phyloP scores from a whole-genome alignment of 2,797 vertebrate species.

The Rhabdomys pumilio region DNA sequence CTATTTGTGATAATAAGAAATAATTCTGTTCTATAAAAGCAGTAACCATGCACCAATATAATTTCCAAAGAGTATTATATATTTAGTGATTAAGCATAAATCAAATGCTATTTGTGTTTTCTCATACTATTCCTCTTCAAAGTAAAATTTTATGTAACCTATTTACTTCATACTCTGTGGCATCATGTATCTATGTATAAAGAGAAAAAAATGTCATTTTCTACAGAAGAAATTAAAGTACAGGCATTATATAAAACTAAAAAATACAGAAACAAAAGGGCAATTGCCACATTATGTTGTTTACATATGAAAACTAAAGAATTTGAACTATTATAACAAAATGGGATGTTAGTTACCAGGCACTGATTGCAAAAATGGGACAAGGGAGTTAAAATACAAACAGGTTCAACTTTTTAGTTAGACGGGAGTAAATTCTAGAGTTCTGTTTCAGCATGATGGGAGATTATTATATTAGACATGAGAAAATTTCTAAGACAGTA shows the following conservation, averaged over 20 bases:
- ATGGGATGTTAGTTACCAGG: background rate
- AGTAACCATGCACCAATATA: background rate
- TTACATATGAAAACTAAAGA: background rate
- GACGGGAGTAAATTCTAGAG: background rate
- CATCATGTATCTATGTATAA: background rate
- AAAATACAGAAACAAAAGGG: background rate
- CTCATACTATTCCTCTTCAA: background rate
- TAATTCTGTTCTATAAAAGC: background rate
- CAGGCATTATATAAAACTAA: background rate
- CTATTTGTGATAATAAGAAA: background rate
- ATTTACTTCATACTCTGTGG: background rate
- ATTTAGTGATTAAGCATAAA: conserved; percentile 4
- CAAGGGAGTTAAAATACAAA: background rate
- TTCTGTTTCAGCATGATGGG: background rate
- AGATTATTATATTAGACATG: background rate
- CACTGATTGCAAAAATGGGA: fast-evolving
- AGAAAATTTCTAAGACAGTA: background rate
- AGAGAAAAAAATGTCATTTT: background rate
- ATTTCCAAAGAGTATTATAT: conserved; percentile 18
- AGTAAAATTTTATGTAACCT: background rate
- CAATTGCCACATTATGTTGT: background rate
- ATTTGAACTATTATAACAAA: background rate
- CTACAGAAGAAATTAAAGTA: background rate
- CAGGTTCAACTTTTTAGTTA: background rate
- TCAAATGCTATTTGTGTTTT: background rate